Evolutionary conservation across 2,113 vertebrate genomes (phyloP).

Genomic region (Centropristis striata): DNA sequence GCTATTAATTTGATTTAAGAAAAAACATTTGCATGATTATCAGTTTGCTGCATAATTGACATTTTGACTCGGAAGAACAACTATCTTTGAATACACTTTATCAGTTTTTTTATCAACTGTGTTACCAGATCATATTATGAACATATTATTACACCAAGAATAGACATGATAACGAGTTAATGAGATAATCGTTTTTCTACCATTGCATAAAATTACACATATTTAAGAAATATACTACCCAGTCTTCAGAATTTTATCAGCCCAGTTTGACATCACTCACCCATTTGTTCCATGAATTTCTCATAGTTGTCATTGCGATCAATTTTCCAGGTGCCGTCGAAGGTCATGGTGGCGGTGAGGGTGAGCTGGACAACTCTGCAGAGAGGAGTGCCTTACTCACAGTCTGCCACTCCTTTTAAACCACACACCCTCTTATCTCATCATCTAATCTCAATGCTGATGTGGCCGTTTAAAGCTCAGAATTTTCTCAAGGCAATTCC

Average conservation of each 20-base stretch:
- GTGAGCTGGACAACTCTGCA: constrained; percentile 48
- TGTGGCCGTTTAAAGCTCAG: constrained; percentile 93
- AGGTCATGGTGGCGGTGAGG: constrained; percentile 86
- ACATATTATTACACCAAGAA: background rate
- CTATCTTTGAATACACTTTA: background rate
- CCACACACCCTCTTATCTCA: constrained; percentile 84
- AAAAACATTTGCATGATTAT: background rate
- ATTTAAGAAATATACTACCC: background rate
- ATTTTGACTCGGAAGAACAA: background rate
- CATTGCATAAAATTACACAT: background rate
- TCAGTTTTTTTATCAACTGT: background rate
- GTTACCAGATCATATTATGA: background rate
- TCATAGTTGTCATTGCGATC: constrained; percentile 94
- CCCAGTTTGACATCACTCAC: constrained; percentile 82
- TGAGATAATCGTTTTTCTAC: background rate
- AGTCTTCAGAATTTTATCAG: background rate
- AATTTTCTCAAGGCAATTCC: constrained; percentile 25
- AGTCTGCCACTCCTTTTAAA: constrained; percentile 72
- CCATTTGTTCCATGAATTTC: constrained; percentile 95
- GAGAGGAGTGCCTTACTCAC: constrained; percentile 39
- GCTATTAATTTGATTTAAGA: background rate
- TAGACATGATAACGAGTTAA: background rate
- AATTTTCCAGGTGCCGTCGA: constrained; percentile 92
- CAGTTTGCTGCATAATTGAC: background rate
- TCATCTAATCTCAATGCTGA: constrained; percentile 81